Evolutionary conservation across 2,888 invertebrate genomes (phyloP).

Genomic region (Nomada ferruginata): DNA sequence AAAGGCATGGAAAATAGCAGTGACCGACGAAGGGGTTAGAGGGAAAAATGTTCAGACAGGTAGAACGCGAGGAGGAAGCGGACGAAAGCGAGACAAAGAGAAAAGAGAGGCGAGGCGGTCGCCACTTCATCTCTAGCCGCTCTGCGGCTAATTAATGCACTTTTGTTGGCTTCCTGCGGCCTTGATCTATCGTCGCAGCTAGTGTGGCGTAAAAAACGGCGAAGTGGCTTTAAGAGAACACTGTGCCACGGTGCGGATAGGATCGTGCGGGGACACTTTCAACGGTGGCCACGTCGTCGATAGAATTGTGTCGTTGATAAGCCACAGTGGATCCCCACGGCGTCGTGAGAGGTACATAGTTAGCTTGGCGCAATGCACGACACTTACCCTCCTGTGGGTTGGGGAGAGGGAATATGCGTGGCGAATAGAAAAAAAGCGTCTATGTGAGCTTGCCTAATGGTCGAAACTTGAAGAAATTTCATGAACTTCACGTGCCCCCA

Average conservation of each 20-base stretch:
- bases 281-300: conserved; percentile 7
- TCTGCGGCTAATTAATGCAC: conserved; percentile 76
- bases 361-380: conserved; percentile 50
- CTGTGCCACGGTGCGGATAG: conserved; percentile 15
- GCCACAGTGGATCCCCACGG: conserved; percentile 23
- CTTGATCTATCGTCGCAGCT: conserved; percentile 53
- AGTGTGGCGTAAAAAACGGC: conserved; percentile 11
- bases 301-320: conserved; percentile 35
- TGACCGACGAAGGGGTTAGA: not conserved
- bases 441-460: not conserved
- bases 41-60: not conserved
- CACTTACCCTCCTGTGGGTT: not conserved
- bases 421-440: not conserved
- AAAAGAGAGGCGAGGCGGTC: conserved; percentile 41
- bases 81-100: conserved; percentile 35
- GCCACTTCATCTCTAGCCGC: conserved; percentile 65
- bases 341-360: conserved; percentile 62
- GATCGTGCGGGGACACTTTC: conserved; percentile 19
- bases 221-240: conserved; percentile 30
- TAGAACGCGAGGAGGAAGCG: not conserved
- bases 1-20: conserved; percentile 8
- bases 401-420: not conserved
- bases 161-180: conserved; percentile 70
- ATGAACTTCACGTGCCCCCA: not conserved
- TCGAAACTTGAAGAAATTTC: conserved; percentile 2